These are phyloP conservation scores for Caenorhabditis latens DNA, from an alignment of 1,140 invertebrate species.

Conservation along the genomic window DNA sequence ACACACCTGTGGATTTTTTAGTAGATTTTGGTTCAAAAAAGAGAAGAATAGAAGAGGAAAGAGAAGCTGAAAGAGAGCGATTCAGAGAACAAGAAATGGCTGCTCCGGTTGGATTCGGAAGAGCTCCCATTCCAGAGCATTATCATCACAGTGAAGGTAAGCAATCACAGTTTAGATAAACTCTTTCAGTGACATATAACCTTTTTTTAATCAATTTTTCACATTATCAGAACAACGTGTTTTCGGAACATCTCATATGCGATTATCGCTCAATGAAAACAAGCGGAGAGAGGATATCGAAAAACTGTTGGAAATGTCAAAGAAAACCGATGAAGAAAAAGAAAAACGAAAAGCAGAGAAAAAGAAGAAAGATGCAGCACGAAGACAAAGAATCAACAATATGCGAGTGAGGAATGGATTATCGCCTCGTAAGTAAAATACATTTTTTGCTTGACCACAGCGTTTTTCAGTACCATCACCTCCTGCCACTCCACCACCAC, in stretches of 20 bases:
- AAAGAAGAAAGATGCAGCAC: neutral
- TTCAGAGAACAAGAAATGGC: conserved; percentile 38
- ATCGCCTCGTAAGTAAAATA: conserved; percentile 1
- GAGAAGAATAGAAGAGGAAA: conserved; percentile 21
- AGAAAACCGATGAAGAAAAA: conserved; percentile 39
- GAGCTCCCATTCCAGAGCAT: conserved; percentile 36
- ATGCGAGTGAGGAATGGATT: conserved; percentile 41
- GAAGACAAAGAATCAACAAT: conserved; percentile 6
- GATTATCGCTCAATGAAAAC: conserved; percentile 41
- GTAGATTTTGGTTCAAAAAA: conserved; percentile 58
- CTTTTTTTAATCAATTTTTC: neutral
- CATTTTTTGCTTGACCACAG: too few relatives aligned
- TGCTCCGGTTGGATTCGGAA: conserved; percentile 36
- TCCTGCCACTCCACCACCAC: conserved; percentile 5
- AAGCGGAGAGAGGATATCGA: conserved; percentile 56
- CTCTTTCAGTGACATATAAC: neutral
- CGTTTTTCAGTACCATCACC: neutral
- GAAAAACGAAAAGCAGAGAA: conserved; percentile 23
- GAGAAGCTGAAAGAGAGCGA: neutral
- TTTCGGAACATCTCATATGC: conserved; percentile 61
- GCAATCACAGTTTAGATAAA: neutral
- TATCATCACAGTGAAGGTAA: conserved; percentile 61
- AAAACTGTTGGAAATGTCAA: conserved; percentile 39
- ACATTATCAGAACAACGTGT: conserved; percentile 57
- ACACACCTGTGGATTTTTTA: conserved; percentile 54